Percentiles rank a stretch among this genome's conserved stretches.
These are phyloP conservation scores for Cochlearius cochlearius DNA, from an alignment of 2,113 vertebrate species.

Conservation along the genomic window DNA sequence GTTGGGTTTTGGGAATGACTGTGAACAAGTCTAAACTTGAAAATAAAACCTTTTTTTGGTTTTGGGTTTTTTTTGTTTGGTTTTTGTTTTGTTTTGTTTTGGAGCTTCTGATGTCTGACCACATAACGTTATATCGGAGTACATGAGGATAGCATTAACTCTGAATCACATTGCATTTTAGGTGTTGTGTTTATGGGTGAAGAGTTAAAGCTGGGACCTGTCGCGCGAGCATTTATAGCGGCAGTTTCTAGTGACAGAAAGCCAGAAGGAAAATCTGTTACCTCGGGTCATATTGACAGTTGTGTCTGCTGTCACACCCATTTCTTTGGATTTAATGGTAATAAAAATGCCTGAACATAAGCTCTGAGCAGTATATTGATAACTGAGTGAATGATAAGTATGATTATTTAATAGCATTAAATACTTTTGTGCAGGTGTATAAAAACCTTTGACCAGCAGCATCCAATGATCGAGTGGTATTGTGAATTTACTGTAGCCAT, in stretches of 20 bases:
- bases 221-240: background rate
- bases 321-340: slow-evolving; percentile 4
- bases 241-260: background rate
- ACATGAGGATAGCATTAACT: background rate
- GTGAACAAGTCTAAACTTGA: background rate
- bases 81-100: background rate
- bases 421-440: background rate
- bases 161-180: background rate
- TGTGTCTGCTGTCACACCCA: background rate
- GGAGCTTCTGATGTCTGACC: background rate
- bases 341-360: background rate
- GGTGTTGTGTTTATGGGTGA: background rate
- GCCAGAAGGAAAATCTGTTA: background rate
- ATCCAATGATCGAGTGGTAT: background rate
- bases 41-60: background rate
- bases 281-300: background rate
- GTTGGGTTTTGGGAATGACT: background rate
- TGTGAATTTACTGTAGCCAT: background rate
- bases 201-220: background rate
- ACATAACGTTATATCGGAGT: background rate
- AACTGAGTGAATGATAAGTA: background rate
- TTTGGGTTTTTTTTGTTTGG: background rate
- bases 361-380: background rate
- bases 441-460: background rate
- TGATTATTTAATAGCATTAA: background rate